Evolutionary conservation across 2,888 invertebrate species (phyloP), one percentile per base, ranked within the genome.

Genomic region (Caenorhabditis auriculariae): DNA sequence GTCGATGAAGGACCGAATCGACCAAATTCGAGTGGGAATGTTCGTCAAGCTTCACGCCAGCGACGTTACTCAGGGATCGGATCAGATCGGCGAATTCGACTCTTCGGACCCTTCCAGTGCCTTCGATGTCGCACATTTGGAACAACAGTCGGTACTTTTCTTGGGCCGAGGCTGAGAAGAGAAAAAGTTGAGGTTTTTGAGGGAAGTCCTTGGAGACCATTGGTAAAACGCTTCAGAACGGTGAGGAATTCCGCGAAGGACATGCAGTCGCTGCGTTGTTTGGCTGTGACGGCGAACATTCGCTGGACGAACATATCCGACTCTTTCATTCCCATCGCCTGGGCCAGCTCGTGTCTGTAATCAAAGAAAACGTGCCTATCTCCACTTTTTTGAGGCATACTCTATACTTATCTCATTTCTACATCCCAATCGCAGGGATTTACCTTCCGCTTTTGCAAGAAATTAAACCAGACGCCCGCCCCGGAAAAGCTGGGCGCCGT

Each of bases 221-320:
- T 65, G 0, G 68, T 65, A 49, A 79, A 80, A 32, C 71, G 58
- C 37, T 67, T 57, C n/a, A 79, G 49, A 17, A 93, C 93, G 80
- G 93, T 92, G 48, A 95, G 84, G 83, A 95, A 95, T 83, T 94
- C 94, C 60, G 84, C 83, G 82, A 95, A 95, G 4, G 91, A 92
- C 73, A 95, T 93, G 60, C 91, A 86, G 2, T 93, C 93, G 82
- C 53, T 51, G 24, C 57, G 42, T 5, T 60, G 57, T 23, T 62
- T 93, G 82, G 94, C 93, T 0, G 93, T 93, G 76, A 93, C 93
- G 76, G 93, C 93, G 82, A 95, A 95, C 94, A 95, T 94, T 84
- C 93, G 91, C 77, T 91, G 89, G 0, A 95, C 93, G 82, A 95
- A 95, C 51, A 94, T 89, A 23, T 93, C 93, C 77, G 93, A 91